These are phyloP conservation scores for Zootermopsis nevadensis DNA, from an alignment of 2,888 invertebrate species.

Conservation along the genomic window DNA sequence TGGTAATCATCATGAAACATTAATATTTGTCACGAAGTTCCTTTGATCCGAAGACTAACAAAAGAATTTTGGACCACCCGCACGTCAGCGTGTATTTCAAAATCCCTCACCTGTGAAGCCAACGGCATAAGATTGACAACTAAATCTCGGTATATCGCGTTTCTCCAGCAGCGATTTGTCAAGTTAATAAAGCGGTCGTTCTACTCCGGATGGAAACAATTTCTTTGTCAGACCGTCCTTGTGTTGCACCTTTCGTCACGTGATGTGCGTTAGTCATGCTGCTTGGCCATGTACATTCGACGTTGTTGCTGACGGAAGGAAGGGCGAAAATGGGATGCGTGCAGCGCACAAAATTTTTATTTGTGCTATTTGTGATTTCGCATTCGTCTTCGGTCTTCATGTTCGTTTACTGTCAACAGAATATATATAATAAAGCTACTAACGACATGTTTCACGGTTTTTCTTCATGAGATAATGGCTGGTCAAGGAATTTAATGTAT, in stretches of 20 bases:
- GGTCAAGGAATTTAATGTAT: too few relatives aligned
- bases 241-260: constrained; percentile 16
- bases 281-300: background rate
- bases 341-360: too few relatives aligned
- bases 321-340: too few relatives aligned
- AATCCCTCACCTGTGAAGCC: constrained; percentile 18
- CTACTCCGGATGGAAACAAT: constrained; percentile 29
- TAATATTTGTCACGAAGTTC: background rate
- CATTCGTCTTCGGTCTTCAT: too few relatives aligned
- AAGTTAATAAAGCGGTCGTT: constrained; percentile 30
- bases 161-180: constrained; percentile 19
- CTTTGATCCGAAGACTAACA: too few relatives aligned
- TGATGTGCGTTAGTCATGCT: background rate
- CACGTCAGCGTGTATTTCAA: background rate
- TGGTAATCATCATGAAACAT: background rate
- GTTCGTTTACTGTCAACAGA: too few relatives aligned
- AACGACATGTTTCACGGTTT: too few relatives aligned
- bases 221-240: constrained; percentile 26
- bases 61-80: background rate
- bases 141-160: constrained; percentile 6
- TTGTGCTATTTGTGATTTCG: too few relatives aligned
- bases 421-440: too few relatives aligned
- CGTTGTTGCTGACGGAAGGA: too few relatives aligned
- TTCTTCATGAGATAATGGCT: too few relatives aligned
- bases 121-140: constrained; percentile 26